Base-by-base conservation (phyloP, 2,888 invertebrate genomes). In the Charanyca ferruginea region DNA sequence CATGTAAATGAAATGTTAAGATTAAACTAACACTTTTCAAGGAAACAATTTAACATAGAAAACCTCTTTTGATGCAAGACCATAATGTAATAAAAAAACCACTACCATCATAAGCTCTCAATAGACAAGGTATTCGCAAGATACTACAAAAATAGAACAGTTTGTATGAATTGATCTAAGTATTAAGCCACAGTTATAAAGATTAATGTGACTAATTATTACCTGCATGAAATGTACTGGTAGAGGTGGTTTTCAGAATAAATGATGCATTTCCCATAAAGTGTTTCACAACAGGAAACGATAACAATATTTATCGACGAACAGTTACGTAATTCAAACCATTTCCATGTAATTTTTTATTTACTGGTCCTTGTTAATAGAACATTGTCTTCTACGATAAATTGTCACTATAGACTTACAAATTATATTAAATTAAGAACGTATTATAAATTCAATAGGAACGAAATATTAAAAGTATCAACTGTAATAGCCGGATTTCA, bases 401-500 rank as follows among this genome's bases (percentile, higher is more conserved):
- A 32, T 35, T 22, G 5, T 73, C 45, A 25, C n/a, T 3, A 48
- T 66, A 53, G 1, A 72, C n/a, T 32, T 20, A 44, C 13, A 32
- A 59, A 52, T 25, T 20, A 38, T 38, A 23, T 25, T 45, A 51
- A 35, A 35, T 35, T 60, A 73, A 42, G 22, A 38, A 53, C 5
- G 16, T 49, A 51, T 67, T 35, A n/a, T 47, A 47, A 66, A 59
- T 58, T 64, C 55, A 62, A 77, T 73, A 70, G 65, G 18, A 65
- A 57, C 18, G 64, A 53, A 62, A 63, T 48, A 67, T 68, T 59
- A 53, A 59, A 64, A 63, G n/a, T 68, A 53, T 66, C 55, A 64
- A 60, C 47, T 59, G 58, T 79, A 67, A 77, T 82, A 70, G 54
- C 70, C 66, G 23, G 60, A 58, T 65, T 68, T 52, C 38, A 70